Evolutionary conservation across 2,797 vertebrate genomes (phyloP).

Genomic region (Acanthurus lineatus): DNA sequence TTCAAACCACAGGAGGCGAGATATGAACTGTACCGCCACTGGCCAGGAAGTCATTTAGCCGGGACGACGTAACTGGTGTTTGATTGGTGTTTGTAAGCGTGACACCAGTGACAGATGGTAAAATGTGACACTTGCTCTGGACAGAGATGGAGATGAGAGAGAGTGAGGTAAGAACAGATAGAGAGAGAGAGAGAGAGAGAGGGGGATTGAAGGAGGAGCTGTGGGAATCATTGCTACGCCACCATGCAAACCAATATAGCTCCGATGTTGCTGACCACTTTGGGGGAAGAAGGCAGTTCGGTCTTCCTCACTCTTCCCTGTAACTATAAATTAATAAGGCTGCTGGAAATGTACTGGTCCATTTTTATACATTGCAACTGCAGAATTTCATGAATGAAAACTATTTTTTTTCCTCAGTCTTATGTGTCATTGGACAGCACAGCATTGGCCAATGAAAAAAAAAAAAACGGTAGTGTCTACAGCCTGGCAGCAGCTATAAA

Average conservation of each 20-base stretch:
- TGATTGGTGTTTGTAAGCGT: constrained; percentile 74
- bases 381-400: constrained; percentile 24
- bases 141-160: constrained; percentile 45
- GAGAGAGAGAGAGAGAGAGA: constrained; percentile 40
- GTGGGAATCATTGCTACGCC: constrained; percentile 63
- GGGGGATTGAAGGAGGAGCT: constrained; percentile 53
- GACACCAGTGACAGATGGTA: constrained; percentile 84
- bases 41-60: constrained; percentile 42
- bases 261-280: constrained; percentile 78
- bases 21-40: constrained; percentile 42
- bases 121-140: constrained; percentile 77
- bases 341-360: not conserved
- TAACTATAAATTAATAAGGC: not conserved
- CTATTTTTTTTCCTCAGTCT: not conserved
- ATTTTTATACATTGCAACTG: constrained; percentile 2
- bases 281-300: constrained; percentile 58
- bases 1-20: constrained; percentile 40
- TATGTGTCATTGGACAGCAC: constrained; percentile 26
- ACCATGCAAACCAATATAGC: constrained; percentile 77
- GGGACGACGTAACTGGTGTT: constrained; percentile 39
- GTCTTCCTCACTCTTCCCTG: constrained; percentile 17
- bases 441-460: constrained; percentile 32
- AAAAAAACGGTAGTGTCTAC: constrained; percentile 45
- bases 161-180: constrained; percentile 61
- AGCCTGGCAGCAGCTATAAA: constrained; percentile 71